phyloP scores from a whole-genome alignment of 2,113 vertebrate species.

The Marcusenius ussheri region DNA sequence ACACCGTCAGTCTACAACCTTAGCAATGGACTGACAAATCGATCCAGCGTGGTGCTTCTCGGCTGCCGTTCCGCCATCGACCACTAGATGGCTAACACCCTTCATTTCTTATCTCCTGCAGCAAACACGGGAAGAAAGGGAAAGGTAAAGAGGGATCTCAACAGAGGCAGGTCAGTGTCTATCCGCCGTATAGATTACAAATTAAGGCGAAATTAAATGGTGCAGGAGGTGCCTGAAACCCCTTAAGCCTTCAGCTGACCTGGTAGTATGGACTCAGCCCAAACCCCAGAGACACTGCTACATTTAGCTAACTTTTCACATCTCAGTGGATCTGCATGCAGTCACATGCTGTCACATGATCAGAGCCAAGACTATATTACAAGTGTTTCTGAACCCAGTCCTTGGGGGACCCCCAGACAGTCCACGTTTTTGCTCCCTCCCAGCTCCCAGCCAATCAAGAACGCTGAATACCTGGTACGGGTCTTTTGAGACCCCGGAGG shows the following conservation, averaged over 20 bases:
- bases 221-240: not conserved
- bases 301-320: not conserved
- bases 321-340: not conserved
- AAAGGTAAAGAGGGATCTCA: slow-evolving; percentile 67
- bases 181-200: not conserved
- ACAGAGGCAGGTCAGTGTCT: slow-evolving; percentile 65
- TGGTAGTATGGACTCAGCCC: not conserved
- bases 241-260: not conserved
- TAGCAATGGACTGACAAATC: not conserved
- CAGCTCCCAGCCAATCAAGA: not conserved
- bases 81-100: slow-evolving; percentile 52
- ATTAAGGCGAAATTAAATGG: not conserved
- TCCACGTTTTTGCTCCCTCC: not conserved
- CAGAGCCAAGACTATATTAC: not conserved
- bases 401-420: not conserved
- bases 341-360: not conserved
- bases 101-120: slow-evolving; percentile 58
- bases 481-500: not conserved
- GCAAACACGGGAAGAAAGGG: slow-evolving; percentile 69
- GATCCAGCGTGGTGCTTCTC: slow-evolving; percentile 34
- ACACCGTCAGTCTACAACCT: not conserved
- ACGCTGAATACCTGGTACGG: not conserved
- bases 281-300: not conserved
- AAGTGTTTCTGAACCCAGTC: not conserved
- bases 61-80: slow-evolving; percentile 41